These are phyloP conservation scores for Xenopus laevis DNA, from an alignment of 2,113 vertebrate species.

Conservation along the genomic window DNA sequence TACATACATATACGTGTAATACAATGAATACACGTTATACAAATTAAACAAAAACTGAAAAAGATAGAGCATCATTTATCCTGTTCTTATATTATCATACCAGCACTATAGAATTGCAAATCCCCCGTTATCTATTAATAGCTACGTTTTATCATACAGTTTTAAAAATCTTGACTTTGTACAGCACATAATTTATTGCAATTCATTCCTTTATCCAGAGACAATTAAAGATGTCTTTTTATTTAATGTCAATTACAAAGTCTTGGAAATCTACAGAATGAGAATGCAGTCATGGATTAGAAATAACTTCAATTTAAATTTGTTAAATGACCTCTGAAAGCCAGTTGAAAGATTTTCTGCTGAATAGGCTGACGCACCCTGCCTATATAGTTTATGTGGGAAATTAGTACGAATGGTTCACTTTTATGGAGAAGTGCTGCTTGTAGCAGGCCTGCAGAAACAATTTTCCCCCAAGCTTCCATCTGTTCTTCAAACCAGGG, in stretches of 20 bases:
- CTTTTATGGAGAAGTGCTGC: conserved; percentile 70
- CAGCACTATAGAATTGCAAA: conserved; percentile 44
- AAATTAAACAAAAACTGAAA: no score
- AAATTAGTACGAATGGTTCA: conserved; percentile 70
- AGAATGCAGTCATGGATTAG: conserved; percentile 58
- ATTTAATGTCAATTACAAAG: conserved; percentile 54
- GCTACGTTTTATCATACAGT: conserved; percentile 40
- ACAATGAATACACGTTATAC: no score
- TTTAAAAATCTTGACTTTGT: conserved; percentile 44
- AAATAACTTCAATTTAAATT: conserved; percentile 69
- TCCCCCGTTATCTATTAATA: conserved; percentile 60
- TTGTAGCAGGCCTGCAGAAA: conserved; percentile 73
- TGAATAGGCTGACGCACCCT: conserved; percentile 66
- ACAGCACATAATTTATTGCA: conserved; percentile 49
- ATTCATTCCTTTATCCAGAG: conserved; percentile 26
- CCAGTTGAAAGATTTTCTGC: conserved; percentile 66
- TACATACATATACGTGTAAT: no score
- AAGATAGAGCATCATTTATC: no score
- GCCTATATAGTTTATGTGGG: conserved; percentile 72
- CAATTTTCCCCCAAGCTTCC: conserved; percentile 74
- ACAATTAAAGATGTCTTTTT: conserved; percentile 48
- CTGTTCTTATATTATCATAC: no score
- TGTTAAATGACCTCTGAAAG: conserved; percentile 70
- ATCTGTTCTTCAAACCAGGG: conserved; percentile 78
- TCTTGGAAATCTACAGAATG: conserved; percentile 51